phyloP scores from a whole-genome alignment of 2,888 invertebrate species.

The Amitus sp. region DNA sequence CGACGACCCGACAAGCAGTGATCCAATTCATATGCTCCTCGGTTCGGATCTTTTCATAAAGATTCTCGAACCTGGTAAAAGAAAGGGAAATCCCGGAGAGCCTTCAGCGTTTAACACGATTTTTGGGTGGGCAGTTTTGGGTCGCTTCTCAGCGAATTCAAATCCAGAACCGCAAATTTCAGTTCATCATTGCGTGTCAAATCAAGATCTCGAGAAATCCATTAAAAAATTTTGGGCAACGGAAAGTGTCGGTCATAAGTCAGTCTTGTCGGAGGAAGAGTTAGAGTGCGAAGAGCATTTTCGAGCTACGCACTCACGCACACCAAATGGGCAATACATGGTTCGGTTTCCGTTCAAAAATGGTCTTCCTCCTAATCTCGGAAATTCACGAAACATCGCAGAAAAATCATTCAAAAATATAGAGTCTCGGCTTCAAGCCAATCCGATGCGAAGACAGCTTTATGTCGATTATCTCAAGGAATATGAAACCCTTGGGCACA shows the following conservation, averaged over 20 bases:
- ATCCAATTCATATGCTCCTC: slow-evolving; percentile 10
- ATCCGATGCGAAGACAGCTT: not conserved
- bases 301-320: not conserved
- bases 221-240: not conserved
- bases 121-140: not conserved
- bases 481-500: not conserved
- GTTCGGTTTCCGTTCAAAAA: not conserved
- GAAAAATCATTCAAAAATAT: not conserved
- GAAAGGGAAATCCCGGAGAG: not conserved
- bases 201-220: not conserved
- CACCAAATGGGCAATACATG: not conserved
- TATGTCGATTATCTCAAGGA: not conserved
- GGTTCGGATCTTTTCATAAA: slow-evolving; percentile 4
- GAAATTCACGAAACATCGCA: not conserved
- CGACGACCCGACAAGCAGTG: not conserved
- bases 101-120: not conserved
- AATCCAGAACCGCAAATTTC: not conserved
- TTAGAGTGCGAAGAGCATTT: not conserved
- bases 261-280: not conserved
- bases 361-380: not conserved
- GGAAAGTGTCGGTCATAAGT: not conserved
- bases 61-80: not conserved
- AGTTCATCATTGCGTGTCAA: not conserved
- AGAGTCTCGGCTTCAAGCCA: not conserved
- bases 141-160: no score